Conservation (phyloP, 2,888 invertebrate genomes). For the Lymantria monacha region DNA sequence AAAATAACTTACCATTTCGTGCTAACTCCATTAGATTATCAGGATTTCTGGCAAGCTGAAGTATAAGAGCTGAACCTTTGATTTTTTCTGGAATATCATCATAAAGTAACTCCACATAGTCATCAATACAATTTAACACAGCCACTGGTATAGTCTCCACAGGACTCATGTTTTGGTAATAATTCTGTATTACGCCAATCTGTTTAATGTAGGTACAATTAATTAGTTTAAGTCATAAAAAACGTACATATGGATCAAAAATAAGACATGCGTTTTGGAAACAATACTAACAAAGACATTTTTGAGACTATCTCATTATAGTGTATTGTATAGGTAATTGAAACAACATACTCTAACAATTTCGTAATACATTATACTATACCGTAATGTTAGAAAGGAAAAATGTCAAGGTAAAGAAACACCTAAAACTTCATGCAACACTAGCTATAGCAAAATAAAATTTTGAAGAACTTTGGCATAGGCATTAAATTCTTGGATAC, state of each 20-base stretch:
- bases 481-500: too few species aligned
- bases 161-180: constrained; percentile 58
- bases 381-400: constrained; percentile 17
- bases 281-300: too few species aligned
- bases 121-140: constrained; percentile 92
- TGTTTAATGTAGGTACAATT: neutral
- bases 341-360: neutral
- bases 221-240: neutral
- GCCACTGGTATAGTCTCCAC: constrained; percentile 82
- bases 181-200: neutral
- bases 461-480: too few species aligned
- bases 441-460: neutral
- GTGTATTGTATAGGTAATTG: neutral
- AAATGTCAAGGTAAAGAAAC: constrained; percentile 19
- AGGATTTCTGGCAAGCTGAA: constrained; percentile 95
- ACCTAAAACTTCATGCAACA: neutral
- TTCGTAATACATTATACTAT: constrained; percentile 6
- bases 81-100: constrained; percentile 97
- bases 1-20: constrained; percentile 88
- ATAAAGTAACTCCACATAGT: constrained; percentile 97
- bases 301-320: too few species aligned
- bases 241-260: neutral
- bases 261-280: neutral
- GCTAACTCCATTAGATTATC: constrained; percentile 97
- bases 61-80: constrained; percentile 93